Percentiles rank a stretch among this genome's conserved stretches.
These are phyloP conservation scores for Amphipoea oculea DNA, from an alignment of 2,888 invertebrate species.

Conservation along the genomic window DNA sequence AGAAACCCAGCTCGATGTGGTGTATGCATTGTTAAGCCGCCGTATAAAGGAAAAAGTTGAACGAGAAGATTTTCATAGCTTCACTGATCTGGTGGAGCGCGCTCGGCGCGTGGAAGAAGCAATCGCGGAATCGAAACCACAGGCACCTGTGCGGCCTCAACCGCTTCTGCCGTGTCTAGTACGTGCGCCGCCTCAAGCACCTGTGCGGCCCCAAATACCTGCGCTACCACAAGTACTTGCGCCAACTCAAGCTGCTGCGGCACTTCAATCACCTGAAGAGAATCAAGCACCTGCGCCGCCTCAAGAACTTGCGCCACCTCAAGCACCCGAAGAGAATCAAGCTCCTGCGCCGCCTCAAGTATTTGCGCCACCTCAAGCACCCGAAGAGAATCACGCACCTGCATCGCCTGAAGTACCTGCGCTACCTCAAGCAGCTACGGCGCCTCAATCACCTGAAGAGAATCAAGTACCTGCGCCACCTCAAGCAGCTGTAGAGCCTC, in stretches of 20 bases:
- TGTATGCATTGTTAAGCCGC: constrained; percentile 23
- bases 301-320: not conserved
- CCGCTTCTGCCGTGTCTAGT: no score
- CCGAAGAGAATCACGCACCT: no score
- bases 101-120: constrained; percentile 12
- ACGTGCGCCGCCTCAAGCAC: not conserved
- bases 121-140: not conserved
- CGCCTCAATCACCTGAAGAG: not conserved
- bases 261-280: not conserved
- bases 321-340: not conserved
- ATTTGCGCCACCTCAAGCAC: not conserved
- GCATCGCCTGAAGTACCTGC: no score
- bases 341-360: not conserved
- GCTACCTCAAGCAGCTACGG: no score
- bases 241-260: not conserved
- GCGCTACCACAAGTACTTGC: not conserved
- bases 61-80: constrained; percentile 23
- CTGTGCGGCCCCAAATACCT: not conserved
- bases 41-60: constrained; percentile 23
- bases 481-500: no score
- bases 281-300: no score
- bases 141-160: not conserved
- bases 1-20: constrained; percentile 38
- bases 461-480: no score
- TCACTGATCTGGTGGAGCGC: constrained; percentile 13